These are phyloP conservation scores for Camponotus pennsylvanicus DNA, from an alignment of 1,140 invertebrate species.

Conservation along the genomic window DNA sequence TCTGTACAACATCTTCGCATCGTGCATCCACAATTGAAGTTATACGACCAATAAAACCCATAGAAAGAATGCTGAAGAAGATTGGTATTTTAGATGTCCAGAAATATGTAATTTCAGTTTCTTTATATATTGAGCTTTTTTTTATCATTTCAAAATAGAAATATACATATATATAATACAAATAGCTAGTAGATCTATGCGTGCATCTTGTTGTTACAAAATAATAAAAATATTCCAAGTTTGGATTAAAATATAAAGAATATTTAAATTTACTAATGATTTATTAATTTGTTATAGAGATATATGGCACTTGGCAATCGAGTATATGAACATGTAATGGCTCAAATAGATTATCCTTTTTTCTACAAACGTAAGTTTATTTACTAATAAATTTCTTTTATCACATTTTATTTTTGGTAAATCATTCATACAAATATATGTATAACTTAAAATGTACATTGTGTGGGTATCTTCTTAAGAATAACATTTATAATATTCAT, in stretches of 20 bases:
- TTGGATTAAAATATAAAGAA: background rate
- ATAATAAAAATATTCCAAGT: constrained; percentile 1
- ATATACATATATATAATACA: too few relatives aligned
- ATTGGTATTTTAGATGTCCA: constrained; percentile 14
- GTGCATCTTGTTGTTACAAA: background rate
- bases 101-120: constrained; percentile 52
- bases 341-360: constrained; percentile 32
- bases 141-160: background rate
- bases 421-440: background rate
- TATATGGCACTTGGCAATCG: constrained; percentile 25
- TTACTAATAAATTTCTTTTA: background rate
- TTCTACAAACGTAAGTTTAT: constrained; percentile 67
- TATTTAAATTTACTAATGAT: background rate
- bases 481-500: too few relatives aligned
- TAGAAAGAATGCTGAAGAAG: constrained; percentile 4
- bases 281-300: constrained; percentile 27
- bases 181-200: too few relatives aligned
- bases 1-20: background rate
- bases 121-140: background rate
- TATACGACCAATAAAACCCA: background rate
- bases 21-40: background rate
- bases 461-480: too few relatives aligned
- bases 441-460: background rate
- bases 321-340: constrained; percentile 17
- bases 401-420: background rate